Evolutionary conservation across 2,113 vertebrate species (phyloP).

Genomic region (Cryptomyrus ogoouensis): DNA sequence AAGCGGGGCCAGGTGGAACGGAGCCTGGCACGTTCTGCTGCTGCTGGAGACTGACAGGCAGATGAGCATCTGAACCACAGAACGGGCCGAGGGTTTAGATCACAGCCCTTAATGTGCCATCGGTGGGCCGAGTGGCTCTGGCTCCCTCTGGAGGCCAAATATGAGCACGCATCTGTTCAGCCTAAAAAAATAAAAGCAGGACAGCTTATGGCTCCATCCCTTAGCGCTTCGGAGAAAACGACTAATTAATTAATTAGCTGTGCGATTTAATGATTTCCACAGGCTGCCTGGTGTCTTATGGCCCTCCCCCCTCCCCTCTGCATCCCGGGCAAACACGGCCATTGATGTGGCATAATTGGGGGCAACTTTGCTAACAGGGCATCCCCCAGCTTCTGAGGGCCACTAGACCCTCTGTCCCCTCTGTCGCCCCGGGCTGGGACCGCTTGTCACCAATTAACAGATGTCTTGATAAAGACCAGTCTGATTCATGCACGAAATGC

Average conservation of each 20-base stretch:
- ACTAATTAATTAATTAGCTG: conserved; percentile 27
- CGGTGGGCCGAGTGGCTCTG: background rate
- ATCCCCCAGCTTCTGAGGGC: conserved; percentile 54
- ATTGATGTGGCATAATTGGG: conserved; percentile 61
- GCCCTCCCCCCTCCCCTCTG: background rate
- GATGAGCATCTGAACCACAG: background rate
- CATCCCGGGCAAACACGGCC: conserved; percentile 38
- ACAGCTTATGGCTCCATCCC: background rate
- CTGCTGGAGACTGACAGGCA: background rate
- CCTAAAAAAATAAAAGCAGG: background rate
- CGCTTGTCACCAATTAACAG: conserved; percentile 79
- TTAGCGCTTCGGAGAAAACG: background rate
- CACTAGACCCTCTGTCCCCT: conserved; percentile 17
- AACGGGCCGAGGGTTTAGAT: background rate
- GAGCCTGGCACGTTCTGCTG: background rate
- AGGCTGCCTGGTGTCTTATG: conserved; percentile 47
- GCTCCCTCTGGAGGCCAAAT: background rate
- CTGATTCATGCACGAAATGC: conserved; percentile 77
- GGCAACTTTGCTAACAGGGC: conserved; percentile 57
- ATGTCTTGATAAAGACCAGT: conserved; percentile 84
- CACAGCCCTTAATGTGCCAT: background rate
- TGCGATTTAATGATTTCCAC: conserved; percentile 65
- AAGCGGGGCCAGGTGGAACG: background rate
- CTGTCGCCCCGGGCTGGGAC: conserved; percentile 63
- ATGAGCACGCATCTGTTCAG: background rate